Conservation (phyloP, 2,797 vertebrate genomes). For the Cygnus olor region DNA sequence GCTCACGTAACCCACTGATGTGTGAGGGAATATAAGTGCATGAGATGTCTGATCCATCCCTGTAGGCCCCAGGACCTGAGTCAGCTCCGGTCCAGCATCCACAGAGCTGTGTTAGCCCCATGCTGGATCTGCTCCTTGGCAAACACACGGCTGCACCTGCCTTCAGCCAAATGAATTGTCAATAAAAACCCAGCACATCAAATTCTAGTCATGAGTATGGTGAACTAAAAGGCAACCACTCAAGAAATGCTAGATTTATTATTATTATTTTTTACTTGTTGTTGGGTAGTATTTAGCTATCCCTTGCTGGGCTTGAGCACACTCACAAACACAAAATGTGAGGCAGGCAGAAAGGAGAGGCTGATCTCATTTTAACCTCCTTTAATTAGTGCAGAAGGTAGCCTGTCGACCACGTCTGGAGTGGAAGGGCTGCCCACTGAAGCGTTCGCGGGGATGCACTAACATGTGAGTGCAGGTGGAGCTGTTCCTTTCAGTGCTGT, state of each 20-base stretch:
- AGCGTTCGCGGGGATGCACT: not conserved
- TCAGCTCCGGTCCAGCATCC: not conserved
- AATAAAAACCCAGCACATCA: not conserved
- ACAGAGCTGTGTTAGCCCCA: not conserved
- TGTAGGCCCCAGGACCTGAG: not conserved
- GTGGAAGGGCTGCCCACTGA: not conserved
- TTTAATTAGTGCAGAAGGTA: slow-evolving; percentile 62
- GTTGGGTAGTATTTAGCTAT: slow-evolving; percentile 18
- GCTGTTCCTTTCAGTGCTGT: slow-evolving; percentile 8
- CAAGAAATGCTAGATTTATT: not conserved
- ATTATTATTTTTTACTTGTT: not conserved
- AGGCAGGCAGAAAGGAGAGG: not conserved
- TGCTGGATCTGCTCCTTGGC: not conserved
- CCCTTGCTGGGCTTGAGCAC: not conserved
- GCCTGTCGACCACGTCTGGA: not conserved
- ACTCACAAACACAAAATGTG: slow-evolving; percentile 7
- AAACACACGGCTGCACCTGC: not conserved
- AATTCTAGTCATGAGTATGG: not conserved
- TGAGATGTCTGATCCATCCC: not conserved
- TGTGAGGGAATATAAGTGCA: not conserved
- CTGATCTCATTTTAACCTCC: slow-evolving; percentile 35
- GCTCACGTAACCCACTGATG: not conserved
- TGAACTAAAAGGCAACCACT: not conserved
- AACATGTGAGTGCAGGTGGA: slow-evolving; percentile 41
- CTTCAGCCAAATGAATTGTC: not conserved